Evolutionary conservation across 2,888 invertebrate species (phyloP).

Genomic region (Phyto melanocephala): DNA sequence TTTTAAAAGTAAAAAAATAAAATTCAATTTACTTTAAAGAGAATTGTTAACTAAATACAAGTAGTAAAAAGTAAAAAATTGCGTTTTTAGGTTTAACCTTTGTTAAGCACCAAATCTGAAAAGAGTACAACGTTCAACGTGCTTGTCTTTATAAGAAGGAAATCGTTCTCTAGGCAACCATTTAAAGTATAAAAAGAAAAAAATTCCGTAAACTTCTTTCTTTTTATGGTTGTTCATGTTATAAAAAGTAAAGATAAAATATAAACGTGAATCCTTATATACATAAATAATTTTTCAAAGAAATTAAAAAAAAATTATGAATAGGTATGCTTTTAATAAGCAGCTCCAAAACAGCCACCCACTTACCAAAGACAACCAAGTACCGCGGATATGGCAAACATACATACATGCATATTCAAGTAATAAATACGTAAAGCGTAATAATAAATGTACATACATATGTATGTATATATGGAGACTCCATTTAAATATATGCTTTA

Average conservation of each 20-base stretch:
- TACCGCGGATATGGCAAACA: neutral
- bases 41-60: conserved; percentile 15
- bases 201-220: conserved; percentile 14
- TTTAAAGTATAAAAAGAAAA: conserved; percentile 44
- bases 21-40: neutral
- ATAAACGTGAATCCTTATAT: conserved; percentile 54
- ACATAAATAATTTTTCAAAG: neutral
- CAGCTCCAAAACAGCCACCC: neutral
- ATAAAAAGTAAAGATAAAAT: conserved; percentile 56
- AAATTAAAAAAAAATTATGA: no score
- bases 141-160: conserved; percentile 19
- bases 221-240: conserved; percentile 10
- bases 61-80: conserved; percentile 11
- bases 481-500: no score
- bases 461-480: no score
- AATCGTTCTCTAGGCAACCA: conserved; percentile 59
- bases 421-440: neutral
- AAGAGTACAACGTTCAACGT: conserved; percentile 32
- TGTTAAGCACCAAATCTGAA: conserved; percentile 65
- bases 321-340: neutral
- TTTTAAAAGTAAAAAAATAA: conserved; percentile 38
- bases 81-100: conserved; percentile 46
- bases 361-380: neutral
- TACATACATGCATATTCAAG: neutral
- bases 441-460: neutral